Evolutionary conservation across 1,140 invertebrate species (phyloP).

Genomic region (Laupala kohalensis): DNA sequence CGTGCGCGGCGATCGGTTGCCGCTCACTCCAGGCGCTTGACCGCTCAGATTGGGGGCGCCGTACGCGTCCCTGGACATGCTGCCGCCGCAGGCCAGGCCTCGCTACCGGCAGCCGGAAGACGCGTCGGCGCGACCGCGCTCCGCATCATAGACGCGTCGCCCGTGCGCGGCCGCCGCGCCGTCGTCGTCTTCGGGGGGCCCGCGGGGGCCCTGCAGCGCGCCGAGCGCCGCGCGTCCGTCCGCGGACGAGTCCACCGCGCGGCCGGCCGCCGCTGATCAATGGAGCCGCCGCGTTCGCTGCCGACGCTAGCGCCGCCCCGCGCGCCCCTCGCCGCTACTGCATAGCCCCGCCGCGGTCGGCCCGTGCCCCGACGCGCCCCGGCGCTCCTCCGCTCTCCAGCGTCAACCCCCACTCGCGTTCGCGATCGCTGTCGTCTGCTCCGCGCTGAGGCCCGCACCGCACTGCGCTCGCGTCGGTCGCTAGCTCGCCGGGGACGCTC

Average conservation of each 20-base stretch:
- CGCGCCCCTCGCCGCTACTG: background rate
- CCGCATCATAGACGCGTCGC: background rate
- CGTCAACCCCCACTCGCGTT: too few relatives aligned
- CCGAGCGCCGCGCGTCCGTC: too few relatives aligned
- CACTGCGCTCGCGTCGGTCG: too few relatives aligned
- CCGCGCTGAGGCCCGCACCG: too few relatives aligned
- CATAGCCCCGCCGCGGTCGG: background rate
- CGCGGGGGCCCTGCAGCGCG: too few relatives aligned
- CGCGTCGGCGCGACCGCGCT: background rate
- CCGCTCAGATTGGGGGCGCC: constrained; percentile 6
- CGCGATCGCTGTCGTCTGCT: too few relatives aligned
- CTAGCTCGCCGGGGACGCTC: too few relatives aligned
- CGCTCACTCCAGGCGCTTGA: background rate
- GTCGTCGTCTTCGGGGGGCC: background rate
- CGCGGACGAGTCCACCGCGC: too few relatives aligned
- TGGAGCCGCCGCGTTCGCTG: too few relatives aligned
- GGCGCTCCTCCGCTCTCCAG: background rate
- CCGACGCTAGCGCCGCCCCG: background rate
- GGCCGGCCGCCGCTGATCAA: too few relatives aligned
- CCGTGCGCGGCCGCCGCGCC: too few relatives aligned
- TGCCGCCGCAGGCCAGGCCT: background rate
- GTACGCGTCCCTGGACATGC: constrained; percentile 11
- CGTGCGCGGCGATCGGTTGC: constrained; percentile 12
- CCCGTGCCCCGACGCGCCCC: background rate
- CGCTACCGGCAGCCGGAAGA: background rate